phyloP scores from a whole-genome alignment of 2,888 invertebrate genomes.

The Eupithecia abbreviata region DNA sequence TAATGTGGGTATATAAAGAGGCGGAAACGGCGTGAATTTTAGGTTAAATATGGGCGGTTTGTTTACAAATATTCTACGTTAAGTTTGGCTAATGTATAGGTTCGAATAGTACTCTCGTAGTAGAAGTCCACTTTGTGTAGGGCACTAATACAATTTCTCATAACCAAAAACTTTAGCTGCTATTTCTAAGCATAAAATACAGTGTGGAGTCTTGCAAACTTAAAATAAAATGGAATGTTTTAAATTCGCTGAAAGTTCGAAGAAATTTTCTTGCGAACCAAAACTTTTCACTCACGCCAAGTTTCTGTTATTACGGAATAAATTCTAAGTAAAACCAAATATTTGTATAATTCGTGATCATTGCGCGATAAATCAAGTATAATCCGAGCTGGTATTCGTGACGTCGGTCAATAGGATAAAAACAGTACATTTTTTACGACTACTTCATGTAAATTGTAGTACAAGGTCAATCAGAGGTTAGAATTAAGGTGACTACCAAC shows the following conservation, averaged over 20 bases:
- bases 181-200: conserved; percentile 39
- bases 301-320: conserved; percentile 20
- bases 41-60: no score
- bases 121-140: no score
- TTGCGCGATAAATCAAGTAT: not conserved
- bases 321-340: conserved; percentile 9
- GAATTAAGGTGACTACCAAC: not conserved
- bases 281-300: conserved; percentile 24
- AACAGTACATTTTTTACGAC: not conserved
- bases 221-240: conserved; percentile 23
- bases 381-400: not conserved
- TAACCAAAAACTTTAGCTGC: not conserved
- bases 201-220: conserved; percentile 14
- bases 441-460: not conserved
- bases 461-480: not conserved
- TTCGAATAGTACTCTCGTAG: no score
- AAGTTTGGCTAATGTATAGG: no score
- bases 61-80: no score
- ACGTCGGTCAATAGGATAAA: not conserved
- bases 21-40: no score
- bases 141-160: not conserved
- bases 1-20: no score
- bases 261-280: conserved; percentile 14
- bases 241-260: conserved; percentile 12
- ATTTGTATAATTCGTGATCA: conserved; percentile 4